Base-by-base conservation (phyloP, 2,797 vertebrate species). In the Sparus aurata region DNA sequence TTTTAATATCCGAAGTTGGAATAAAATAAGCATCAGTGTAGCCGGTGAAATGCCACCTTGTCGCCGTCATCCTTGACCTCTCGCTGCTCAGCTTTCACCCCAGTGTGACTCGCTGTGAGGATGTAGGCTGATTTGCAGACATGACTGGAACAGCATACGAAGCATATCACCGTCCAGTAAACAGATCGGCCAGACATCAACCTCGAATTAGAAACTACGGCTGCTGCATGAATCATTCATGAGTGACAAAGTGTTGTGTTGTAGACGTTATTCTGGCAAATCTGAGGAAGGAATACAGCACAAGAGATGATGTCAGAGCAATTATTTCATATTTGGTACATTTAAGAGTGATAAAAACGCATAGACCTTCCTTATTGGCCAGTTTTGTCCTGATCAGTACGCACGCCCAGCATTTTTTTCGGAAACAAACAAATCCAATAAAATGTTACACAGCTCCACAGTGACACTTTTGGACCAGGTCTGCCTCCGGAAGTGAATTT, bases 1-100 rank as follows among this genome's bases (percentile, higher is more conserved):
- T 69, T 69, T 75, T 75, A 57, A 75, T 70, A 38, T 65, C 47
- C 67, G 23, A 68, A 57, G 63, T 60, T 20, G 13, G 41, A 55
- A 65, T 60, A 77, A 75, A 67, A 18, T 16, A 12, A 66, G 38
- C 17, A 2, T 60, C 65, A 3, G 2, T 77, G 70, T 8, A 30
- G 46, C 38, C 41, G 66, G 64, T 66, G 41, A 57, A 59, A 52
- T 18, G 12, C 5, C n/a, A 25, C 69, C 18, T 9, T 58, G 16
- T 45, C 8, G 13, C 17, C 22, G 12, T 59, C 69, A 43, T 53
- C 54, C 54, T 57, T 25, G 68, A 79, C 78, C 78, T 66, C 38
- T 12, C 11, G 13, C 11, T 30, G 30, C n/a, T 61, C 12, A 3
- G 25, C 53, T 58, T 23, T 49, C 0, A 0, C 43, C 38, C 34